Conservation (phyloP, 2,797 vertebrate genomes). For the Balearica regulorum region DNA sequence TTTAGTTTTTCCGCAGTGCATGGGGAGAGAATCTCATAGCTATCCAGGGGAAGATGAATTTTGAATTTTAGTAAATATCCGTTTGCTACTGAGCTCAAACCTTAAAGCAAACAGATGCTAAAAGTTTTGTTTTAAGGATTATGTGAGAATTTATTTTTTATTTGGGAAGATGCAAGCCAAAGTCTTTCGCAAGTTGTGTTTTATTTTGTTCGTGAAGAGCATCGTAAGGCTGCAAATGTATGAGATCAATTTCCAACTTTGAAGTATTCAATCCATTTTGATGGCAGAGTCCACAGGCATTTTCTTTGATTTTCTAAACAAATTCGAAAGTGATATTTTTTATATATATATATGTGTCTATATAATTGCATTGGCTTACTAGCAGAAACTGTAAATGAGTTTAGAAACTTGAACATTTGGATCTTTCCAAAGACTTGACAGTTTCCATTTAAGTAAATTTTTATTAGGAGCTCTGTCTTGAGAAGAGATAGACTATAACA, state of each 20-base stretch:
- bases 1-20: not conserved
- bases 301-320: constrained; percentile 11
- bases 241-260: not conserved
- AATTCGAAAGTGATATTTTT: not conserved
- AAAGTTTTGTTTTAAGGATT: not conserved
- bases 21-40: not conserved
- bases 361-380: not conserved
- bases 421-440: constrained; percentile 54
- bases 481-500: constrained; percentile 68
- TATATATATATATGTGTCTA: not conserved
- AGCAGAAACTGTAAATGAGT: not conserved
- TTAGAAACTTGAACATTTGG: constrained; percentile 1
- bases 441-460: constrained; percentile 71
- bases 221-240: not conserved
- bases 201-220: not conserved
- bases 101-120: not conserved
- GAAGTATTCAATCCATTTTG: not conserved
- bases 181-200: not conserved
- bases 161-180: not conserved
- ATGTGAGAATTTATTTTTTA: not conserved
- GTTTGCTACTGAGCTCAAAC: not conserved
- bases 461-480: constrained; percentile 72
- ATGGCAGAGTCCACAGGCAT: not conserved
- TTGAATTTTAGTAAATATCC: not conserved
- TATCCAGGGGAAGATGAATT: not conserved